Base-by-base conservation (phyloP, 2,888 invertebrate species). In the Eilema griseolum region DNA sequence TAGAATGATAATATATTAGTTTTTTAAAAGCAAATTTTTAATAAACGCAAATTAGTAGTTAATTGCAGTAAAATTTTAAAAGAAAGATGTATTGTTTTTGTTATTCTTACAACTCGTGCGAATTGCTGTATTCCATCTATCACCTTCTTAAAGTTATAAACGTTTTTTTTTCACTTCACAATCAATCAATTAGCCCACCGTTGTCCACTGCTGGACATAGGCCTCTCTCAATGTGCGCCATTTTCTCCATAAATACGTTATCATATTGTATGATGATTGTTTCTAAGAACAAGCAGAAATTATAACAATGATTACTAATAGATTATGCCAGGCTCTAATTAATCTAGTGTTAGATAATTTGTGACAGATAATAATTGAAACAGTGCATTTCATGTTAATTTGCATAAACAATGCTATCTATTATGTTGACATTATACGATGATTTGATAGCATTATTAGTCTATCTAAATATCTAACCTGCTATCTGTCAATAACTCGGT, bases 361-460 rank as follows among this genome's bases (percentile, higher is more conserved):
- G 59, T 61, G 63, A 26, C 26, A 57, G n/a, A 52, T 66, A 75
- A 81, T 76, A 75, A 81, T 76, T 75, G 73, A 72, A 80, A 80
- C 71, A 37, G 62, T 62, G 57, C 66, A 70, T 61, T 63, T 62
- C 33, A 10, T 68, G 62, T 66, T 66, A 67, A 77, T 83, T 80
- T 69, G 73, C 77, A 78, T 80, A 69, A 68, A 24, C 60, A 66
- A 14, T 62, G 59, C 73, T 81, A 75, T 73, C 73, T 59, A 28
- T 59, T 70, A 65, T n/a, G 41, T 41, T 41, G 20, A 37, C 23
- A 61, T 66, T 14, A 37, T 37, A 23, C 26, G 57, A 41, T 56
- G 64, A 59, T 68, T 33, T 63, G 68, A 62, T 66, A 52, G 23
- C 12, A 28, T 59, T 59, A 59, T 59, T 59, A 26, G 16, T 28